These are phyloP conservation scores for Naja naja DNA, from an alignment of 2,113 vertebrate species.

Conservation along the genomic window DNA sequence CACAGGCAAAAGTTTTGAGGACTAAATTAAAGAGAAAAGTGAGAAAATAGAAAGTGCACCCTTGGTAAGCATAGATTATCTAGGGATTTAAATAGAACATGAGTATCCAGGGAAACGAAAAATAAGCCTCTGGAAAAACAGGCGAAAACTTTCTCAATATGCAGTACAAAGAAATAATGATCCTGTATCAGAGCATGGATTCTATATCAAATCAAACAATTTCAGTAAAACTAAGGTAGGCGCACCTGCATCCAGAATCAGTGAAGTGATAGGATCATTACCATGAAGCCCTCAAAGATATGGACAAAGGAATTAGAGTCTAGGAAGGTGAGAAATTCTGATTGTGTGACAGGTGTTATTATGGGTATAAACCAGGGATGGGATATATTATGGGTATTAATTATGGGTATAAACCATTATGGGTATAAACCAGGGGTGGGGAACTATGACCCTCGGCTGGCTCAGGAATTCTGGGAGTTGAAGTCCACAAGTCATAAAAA, in stretches of 20 bases:
- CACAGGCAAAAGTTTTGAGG: not conserved
- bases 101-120: not conserved
- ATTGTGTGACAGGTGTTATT: not conserved
- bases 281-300: not conserved
- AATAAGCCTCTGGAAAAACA: not conserved
- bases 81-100: not conserved
- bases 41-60: not conserved
- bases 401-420: no score
- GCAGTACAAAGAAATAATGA: not conserved
- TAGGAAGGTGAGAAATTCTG: not conserved
- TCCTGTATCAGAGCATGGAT: not conserved
- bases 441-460: no score
- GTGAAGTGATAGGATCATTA: not conserved
- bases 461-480: no score
- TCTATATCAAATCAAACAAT: not conserved
- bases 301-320: not conserved
- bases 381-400: no score
- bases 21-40: not conserved
- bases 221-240: not conserved
- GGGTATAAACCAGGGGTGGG: no score
- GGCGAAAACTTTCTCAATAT: not conserved
- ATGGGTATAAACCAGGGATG: no score
- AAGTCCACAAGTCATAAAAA: no score
- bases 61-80: not conserved
- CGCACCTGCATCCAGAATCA: not conserved